Evolutionary conservation across 2,888 invertebrate species (phyloP).

Genomic region (Spisula solida): DNA sequence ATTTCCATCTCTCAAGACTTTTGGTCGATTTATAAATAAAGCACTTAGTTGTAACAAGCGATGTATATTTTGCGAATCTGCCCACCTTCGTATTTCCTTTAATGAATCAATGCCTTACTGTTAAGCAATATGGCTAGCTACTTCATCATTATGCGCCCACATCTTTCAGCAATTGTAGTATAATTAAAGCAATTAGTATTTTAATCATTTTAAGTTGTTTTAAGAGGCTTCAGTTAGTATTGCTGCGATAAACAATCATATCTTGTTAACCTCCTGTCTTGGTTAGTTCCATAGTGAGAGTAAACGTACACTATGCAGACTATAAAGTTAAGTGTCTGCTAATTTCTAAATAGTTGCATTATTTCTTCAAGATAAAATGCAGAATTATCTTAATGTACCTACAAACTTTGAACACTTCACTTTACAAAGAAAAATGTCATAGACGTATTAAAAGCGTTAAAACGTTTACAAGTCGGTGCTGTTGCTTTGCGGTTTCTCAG

Average conservation of each 20-base stretch:
- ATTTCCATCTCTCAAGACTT: no score
- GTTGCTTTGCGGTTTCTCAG: constrained; percentile 6
- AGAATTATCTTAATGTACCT: not conserved
- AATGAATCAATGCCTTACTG: no score
- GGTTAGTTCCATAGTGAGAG: not conserved
- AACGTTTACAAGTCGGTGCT: not conserved
- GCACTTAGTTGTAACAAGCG: no score
- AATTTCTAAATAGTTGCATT: not conserved
- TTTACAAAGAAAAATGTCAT: not conserved
- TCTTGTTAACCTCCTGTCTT: not conserved
- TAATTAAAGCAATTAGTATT: not conserved
- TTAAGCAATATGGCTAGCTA: no score
- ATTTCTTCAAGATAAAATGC: not conserved
- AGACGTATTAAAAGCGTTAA: not conserved
- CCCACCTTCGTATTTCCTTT: no score
- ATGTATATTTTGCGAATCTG: no score
- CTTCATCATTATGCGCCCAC: not conserved
- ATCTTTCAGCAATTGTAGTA: not conserved
- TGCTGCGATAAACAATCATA: not conserved
- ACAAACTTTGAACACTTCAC: not conserved
- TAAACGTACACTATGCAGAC: not conserved
- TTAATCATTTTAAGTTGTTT: not conserved
- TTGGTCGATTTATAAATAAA: no score
- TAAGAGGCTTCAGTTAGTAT: not conserved
- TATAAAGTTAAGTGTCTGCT: not conserved